These are phyloP conservation scores for Haliaeetus leucogaster DNA, from an alignment of 2,113 vertebrate species.

Conservation along the genomic window DNA sequence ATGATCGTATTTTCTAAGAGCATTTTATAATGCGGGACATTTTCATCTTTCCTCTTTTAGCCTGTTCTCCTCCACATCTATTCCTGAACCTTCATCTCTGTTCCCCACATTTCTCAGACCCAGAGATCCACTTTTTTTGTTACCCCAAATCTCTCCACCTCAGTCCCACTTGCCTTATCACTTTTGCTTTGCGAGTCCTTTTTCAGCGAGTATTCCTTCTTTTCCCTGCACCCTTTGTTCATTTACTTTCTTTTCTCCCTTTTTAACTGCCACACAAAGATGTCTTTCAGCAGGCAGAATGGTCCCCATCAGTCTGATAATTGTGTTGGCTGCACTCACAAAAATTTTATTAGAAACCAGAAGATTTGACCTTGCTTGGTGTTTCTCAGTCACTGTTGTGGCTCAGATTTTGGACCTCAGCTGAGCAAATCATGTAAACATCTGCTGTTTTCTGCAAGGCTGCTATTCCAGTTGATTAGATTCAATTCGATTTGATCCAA, in stretches of 20 bases:
- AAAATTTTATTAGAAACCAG: constrained; percentile 42
- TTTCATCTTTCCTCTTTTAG: not conserved
- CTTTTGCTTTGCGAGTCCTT: not conserved
- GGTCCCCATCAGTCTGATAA: not conserved
- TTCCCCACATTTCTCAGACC: not conserved
- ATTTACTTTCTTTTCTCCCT: not conserved
- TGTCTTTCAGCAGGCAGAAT: not conserved
- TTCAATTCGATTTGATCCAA: constrained; percentile 33
- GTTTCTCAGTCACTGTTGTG: constrained; percentile 56
- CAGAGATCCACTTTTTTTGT: not conserved
- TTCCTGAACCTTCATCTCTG: not conserved
- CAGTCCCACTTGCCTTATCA: not conserved
- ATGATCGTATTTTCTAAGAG: not conserved
- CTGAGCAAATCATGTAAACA: constrained; percentile 26
- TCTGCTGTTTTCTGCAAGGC: constrained; percentile 36
- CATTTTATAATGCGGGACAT: not conserved
- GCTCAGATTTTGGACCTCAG: constrained; percentile 59
- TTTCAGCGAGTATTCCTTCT: not conserved
- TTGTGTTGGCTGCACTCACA: constrained; percentile 24
- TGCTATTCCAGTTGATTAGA: constrained; percentile 21
- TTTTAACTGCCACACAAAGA: constrained; percentile 1
- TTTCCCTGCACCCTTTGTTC: not conserved
- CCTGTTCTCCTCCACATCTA: not conserved
- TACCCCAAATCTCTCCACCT: not conserved
- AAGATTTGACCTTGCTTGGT: constrained; percentile 66